These are phyloP conservation scores for Acanthurus leucopareius DNA, from an alignment of 2,797 vertebrate species.

Conservation along the genomic window DNA sequence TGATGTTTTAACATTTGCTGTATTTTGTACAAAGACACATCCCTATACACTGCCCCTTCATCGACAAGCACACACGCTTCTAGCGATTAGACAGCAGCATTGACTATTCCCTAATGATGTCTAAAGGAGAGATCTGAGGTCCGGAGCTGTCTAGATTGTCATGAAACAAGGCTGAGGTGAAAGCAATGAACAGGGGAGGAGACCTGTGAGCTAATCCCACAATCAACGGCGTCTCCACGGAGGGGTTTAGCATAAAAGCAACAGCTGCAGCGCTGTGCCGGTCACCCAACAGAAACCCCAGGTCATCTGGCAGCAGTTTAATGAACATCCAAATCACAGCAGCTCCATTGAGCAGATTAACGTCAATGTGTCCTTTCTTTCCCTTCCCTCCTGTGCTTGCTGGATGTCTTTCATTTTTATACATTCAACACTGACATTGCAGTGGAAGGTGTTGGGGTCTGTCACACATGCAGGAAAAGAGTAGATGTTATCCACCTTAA, in stretches of 20 bases:
- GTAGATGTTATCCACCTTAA: conserved; percentile 44
- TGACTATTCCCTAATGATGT: conserved; percentile 47
- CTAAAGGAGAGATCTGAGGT: conserved; percentile 57
- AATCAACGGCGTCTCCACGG: conserved; percentile 69
- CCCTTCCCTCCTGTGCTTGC: neutral
- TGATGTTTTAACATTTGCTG: conserved; percentile 13
- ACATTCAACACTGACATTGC: conserved; percentile 39
- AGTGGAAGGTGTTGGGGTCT: conserved; percentile 14
- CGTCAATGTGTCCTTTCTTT: conserved; percentile 66
- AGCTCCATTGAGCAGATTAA: conserved; percentile 85
- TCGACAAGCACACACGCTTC: neutral
- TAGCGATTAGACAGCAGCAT: conserved; percentile 26
- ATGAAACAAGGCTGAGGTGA: conserved; percentile 71
- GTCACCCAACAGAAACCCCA: conserved; percentile 78
- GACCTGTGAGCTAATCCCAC: conserved; percentile 74
- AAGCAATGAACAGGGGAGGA: conserved; percentile 62
- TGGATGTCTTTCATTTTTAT: conserved; percentile 22
- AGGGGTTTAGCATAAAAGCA: conserved; percentile 80
- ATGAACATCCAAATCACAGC: conserved; percentile 87
- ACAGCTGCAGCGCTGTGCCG: conserved; percentile 79
- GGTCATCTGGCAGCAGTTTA: conserved; percentile 85
- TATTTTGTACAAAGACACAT: conserved; percentile 1
- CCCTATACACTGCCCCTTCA: neutral
- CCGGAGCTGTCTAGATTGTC: conserved; percentile 53
- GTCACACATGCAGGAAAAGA: conserved; percentile 43